Evolutionary conservation across 1,140 invertebrate genomes (phyloP), one percentile per base, ranked within the genome.

Genomic region (Dendrolimus punctatus): DNA sequence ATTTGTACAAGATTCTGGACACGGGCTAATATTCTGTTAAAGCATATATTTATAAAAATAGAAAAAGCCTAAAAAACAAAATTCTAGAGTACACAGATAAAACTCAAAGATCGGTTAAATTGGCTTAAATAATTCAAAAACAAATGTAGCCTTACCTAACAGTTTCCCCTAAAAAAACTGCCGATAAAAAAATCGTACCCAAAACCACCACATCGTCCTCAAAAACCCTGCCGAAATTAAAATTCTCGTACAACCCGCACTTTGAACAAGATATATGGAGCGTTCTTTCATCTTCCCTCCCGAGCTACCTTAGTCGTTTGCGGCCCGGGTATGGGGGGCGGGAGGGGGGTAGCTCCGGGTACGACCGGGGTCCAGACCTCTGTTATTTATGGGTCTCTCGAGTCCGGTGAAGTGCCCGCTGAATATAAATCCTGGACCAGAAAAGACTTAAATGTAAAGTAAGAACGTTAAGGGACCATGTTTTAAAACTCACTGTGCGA

Each of bases 181-280:
- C 23, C 23, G 23, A 23, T 23, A 23, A 23, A 23, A 23, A 23
- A 23, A 23, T 23, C 23, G 23, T 23, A 2, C 23, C 23, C 23
- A 23, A 23, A 23, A 23, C 23, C 23, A 23, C 23, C 23, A 52
- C 46, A 47, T 42, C 50, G 49, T n/a, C 46, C 46, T 51, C 8
- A 23, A 23, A 23, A 23, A 61, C 69, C 58, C 67, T 65, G 60
- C 67, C 73, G 71, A 83, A 85, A 85, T 85, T 85, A 83, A 85
- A 85, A 85, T 83, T 83, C 81, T 81, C 75, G 74, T 80, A 83
- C 76, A 67, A 74, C 74, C 73, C 73, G 62, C 79, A 79, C 82
- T 83, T 85, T 76, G 78, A 80, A 85, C 79, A 80, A 85, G 78
- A 85, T 85, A 83, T 85, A 83, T 83, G 71, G 76, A 78, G 78